Evolutionary conservation across 2,113 vertebrate species (phyloP), one percentile per base, ranked within the genome.

Genomic region (Xenus cinereus): DNA sequence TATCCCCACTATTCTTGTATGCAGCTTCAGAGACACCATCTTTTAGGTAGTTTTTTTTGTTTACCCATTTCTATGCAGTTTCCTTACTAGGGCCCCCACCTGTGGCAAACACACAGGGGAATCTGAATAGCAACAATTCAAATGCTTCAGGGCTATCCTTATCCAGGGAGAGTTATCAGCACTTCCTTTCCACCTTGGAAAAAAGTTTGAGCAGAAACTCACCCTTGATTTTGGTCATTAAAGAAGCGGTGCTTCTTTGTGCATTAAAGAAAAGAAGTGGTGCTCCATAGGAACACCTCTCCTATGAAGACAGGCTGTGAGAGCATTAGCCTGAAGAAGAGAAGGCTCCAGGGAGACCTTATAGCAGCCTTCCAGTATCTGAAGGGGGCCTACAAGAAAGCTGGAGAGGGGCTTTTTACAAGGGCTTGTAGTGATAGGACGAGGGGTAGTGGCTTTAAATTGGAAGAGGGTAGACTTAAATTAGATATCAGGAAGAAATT

Each of bases 61-160:
- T 90, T 79, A 57, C 18, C 10, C 8, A 19, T 13, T 86, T 43
- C 4, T 8, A 13, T 45, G 59, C 33, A 60, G 15, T 72, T 60
- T 76, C 63, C 39, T 80, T 51, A 60, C 24, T 14, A 14, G 5
- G 21, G 7, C 19, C 37, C 32, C 19, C 54, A 77, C 11, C 22
- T 1, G 1, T 2, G 51, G 27, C 18, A 73, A 56, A 43, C 45
- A 23, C 43, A 57, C 2, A 3, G 7, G 1, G 41, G 27, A 28
- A 71, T 78, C 12, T 11, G 26, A 63, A 62, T 35, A 39, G 12
- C 9, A 48, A 20, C 0, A 0, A 23, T 45, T 63, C 27, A 50
- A 71, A 45, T 19, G 43, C 32, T 86, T 86, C 4, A 4, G 60
- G 9, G 13, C 20, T 10, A 51, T 33, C 39, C 60, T 77, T 59